These are phyloP conservation scores for Phrynocephalus forsythii DNA, from an alignment of 2,797 vertebrate genomes.

Conservation along the genomic window DNA sequence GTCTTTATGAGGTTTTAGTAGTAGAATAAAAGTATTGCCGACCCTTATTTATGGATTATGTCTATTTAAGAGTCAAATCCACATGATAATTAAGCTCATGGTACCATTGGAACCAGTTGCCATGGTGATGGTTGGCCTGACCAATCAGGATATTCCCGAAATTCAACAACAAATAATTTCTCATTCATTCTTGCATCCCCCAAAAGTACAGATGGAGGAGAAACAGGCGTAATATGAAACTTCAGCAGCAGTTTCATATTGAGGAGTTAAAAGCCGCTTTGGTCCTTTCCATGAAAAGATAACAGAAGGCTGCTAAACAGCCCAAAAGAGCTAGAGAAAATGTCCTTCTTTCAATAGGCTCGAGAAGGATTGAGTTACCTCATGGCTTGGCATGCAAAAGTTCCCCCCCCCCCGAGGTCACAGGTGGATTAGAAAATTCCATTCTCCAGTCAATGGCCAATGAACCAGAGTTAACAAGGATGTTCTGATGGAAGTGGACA, in stretches of 20 bases:
- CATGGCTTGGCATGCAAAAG: conserved; percentile 10
- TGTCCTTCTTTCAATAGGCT: conserved; percentile 3
- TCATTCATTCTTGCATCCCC: neutral
- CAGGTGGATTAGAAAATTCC: conserved; percentile 37
- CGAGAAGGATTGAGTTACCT: conserved; percentile 25
- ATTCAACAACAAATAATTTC: neutral
- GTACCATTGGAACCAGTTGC: neutral
- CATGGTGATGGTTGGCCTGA: neutral
- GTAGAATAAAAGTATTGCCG: too few species aligned
- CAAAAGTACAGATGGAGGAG: neutral
- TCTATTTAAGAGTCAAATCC: too few species aligned
- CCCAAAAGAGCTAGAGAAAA: neutral
- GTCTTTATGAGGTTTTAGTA: too few species aligned
- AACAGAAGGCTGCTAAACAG: neutral
- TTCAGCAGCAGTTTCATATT: neutral
- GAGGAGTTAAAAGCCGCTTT: neutral
- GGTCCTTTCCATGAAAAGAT: conserved; percentile 8
- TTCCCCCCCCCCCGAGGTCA: conserved; percentile 36
- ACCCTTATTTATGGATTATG: too few species aligned
- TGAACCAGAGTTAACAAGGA: conserved; percentile 31
- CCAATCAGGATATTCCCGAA: neutral
- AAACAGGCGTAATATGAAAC: neutral
- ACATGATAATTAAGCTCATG: neutral
- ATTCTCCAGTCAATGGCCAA: conserved; percentile 4
- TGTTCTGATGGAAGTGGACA: conserved; percentile 20